Evolutionary conservation across 2,888 invertebrate genomes (phyloP), one percentile per base, ranked within the genome.

Genomic region (Gisinianus flammeolus): DNA sequence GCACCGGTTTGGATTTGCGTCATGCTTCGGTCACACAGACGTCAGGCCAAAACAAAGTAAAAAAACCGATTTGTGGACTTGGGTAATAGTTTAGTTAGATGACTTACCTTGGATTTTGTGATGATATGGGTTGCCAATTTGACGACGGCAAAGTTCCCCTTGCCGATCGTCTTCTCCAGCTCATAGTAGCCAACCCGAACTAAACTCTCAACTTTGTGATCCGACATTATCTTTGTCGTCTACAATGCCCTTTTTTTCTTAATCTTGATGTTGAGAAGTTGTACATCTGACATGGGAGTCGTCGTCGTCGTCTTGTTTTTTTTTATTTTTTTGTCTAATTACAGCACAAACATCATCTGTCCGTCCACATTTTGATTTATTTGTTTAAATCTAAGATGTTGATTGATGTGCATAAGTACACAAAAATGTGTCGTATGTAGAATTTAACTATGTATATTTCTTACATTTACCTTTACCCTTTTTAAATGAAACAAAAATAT

Each of bases 131-230:
- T 96, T 87, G 98, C 99, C 87, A 98, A 91, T 91, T 98, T 98
- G 86, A 99, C 99, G 85, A 98, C 94, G 85, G 99, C 98, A 89
- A 99, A 99, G 90, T 98, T 99, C 85, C 99, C 99, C 88, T 97
- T 97, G 86, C 98, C 98, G 87, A 98, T 97, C 72, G 98, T 98
- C 89, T 94, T 93, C 88, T 97, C 96, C 88, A 98, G 91, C 89
- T 97, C 95, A 89, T 98, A 98, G 90, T 97, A 97, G 86, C 98
- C 98, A 85, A 99, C 96, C 85, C 95, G 92, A 87, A 95, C 83
- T 67, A 85, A 76, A 31, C 80, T 81, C 75, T 84, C 84, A 73
- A 84, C 83, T 69, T 81, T 84, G 71, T 79, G 79, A 62, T 66
- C 44, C 22, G 77, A 69, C 77, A 77, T 77, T 16, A 44, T 70